These are phyloP conservation scores for Parotocinclus haroldoi DNA, from an alignment of 2,797 vertebrate genomes.

Conservation along the genomic window DNA sequence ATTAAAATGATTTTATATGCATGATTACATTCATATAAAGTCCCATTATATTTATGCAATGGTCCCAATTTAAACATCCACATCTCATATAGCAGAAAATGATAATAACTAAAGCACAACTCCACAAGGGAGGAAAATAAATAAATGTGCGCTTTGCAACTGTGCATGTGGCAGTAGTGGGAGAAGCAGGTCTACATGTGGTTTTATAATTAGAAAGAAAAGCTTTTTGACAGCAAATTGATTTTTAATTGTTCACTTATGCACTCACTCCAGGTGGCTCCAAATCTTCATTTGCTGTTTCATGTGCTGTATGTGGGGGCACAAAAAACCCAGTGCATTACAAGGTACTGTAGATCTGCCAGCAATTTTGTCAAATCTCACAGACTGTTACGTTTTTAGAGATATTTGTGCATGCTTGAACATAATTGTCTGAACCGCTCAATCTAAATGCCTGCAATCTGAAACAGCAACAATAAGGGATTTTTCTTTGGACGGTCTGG, in stretches of 20 bases:
- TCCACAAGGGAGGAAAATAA: slow-evolving; percentile 45
- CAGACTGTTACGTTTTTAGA: slow-evolving; percentile 70
- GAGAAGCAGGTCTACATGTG: slow-evolving; percentile 58
- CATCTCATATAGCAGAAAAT: slow-evolving; percentile 46
- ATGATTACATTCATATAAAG: slow-evolving; percentile 47
- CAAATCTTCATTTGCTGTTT: slow-evolving; percentile 62
- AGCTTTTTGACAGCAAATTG: slow-evolving; percentile 71
- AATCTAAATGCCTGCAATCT: slow-evolving; percentile 81
- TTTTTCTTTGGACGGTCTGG: slow-evolving; percentile 87
- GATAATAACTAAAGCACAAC: slow-evolving; percentile 40
- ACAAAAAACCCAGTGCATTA: slow-evolving; percentile 44
- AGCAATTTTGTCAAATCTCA: slow-evolving; percentile 46
- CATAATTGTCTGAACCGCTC: slow-evolving; percentile 89
- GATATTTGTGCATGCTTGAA: slow-evolving; percentile 57
- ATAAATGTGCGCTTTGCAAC: slow-evolving; percentile 48
- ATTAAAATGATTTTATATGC: slow-evolving; percentile 55
- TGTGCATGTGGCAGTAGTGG: slow-evolving; percentile 54
- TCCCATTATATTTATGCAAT: too few relatives aligned
- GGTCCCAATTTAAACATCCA: neutral
- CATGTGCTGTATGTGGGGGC: slow-evolving; percentile 41
- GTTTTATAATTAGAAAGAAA: slow-evolving; percentile 69
- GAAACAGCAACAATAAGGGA: slow-evolving; percentile 84
- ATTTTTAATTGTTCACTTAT: slow-evolving; percentile 75
- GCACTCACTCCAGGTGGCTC: slow-evolving; percentile 71
- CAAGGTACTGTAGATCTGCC: slow-evolving; percentile 39